A percentile compares a stretch with the other conserved stretches of the same genome.
phyloP scores from a whole-genome alignment of 1,140 invertebrate genomes.

The Cotesia chilonis region DNA sequence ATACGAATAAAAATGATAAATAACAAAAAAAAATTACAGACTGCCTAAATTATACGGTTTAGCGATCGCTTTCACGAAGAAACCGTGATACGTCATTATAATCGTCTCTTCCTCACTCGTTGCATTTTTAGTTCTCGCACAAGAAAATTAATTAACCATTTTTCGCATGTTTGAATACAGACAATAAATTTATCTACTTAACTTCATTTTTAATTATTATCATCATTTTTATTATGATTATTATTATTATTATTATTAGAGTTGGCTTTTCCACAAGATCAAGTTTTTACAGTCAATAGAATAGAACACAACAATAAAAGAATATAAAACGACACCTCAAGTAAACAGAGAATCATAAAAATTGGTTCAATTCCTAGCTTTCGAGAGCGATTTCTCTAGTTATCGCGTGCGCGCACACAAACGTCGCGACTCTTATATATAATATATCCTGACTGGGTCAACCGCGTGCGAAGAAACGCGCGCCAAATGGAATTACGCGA shows the following conservation, averaged over 20 bases:
- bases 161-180: too few species aligned
- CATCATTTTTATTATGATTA: neutral
- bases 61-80: constrained; percentile 35
- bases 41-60: constrained; percentile 32
- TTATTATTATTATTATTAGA: neutral
- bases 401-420: constrained; percentile 19
- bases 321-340: neutral
- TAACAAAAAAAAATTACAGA: constrained; percentile 6
- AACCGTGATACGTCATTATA: constrained; percentile 22
- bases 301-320: neutral
- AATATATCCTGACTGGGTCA: constrained; percentile 49
- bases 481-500: constrained; percentile 35
- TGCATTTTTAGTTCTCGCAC: constrained; percentile 22
- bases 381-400: constrained; percentile 37
- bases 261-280: neutral
- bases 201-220: neutral
- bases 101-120: constrained; percentile 20
- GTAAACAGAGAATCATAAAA: constrained; percentile 7
- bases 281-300: neutral
- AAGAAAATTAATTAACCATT: neutral
- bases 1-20: neutral
- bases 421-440: neutral
- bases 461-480: constrained; percentile 37
- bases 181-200: neutral
- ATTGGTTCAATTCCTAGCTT: constrained; percentile 35